A percentile compares a stretch with the other conserved stretches of the same genome.
Evolutionary conservation across 2,888 invertebrate genomes (phyloP).

Genomic region (Lissocephala sabroskyi): DNA sequence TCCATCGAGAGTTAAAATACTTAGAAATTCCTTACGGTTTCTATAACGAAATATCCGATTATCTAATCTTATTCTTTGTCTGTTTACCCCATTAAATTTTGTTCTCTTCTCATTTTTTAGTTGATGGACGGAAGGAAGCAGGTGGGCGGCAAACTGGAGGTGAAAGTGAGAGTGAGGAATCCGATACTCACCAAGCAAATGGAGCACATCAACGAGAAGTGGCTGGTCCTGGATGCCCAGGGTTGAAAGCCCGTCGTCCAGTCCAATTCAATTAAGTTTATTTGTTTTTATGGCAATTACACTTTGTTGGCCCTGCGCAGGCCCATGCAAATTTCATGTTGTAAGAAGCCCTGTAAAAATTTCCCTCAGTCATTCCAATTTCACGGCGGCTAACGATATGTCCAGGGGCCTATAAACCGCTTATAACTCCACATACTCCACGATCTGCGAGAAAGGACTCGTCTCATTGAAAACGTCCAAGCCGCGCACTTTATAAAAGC

Average conservation of each 20-base stretch:
- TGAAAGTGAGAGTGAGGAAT: constrained; percentile 88
- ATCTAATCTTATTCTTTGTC: too few species aligned
- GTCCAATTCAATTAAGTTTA: not conserved
- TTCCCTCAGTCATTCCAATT: not conserved
- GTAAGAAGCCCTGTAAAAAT: not conserved
- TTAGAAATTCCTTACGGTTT: too few species aligned
- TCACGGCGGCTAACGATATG: constrained; percentile 27
- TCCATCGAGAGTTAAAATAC: too few species aligned
- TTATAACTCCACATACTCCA: constrained; percentile 58
- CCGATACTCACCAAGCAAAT: constrained; percentile 92
- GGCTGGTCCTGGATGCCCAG: constrained; percentile 85
- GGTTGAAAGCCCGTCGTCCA: constrained; percentile 17
- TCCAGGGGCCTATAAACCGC: constrained; percentile 16
- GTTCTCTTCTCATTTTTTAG: constrained; percentile 77
- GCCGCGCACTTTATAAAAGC: constrained; percentile 69
- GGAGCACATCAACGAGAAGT: constrained; percentile 90
- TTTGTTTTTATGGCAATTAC: constrained; percentile 6
- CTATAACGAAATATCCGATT: too few species aligned
- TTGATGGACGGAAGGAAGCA: constrained; percentile 91
- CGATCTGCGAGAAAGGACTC: constrained; percentile 63
- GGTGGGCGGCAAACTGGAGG: constrained; percentile 91
- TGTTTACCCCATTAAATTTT: too few species aligned
- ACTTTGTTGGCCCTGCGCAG: not conserved
- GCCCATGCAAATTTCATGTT: not conserved
- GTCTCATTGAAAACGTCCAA: constrained; percentile 64